These are phyloP conservation scores for Rhingia rostrata DNA, from an alignment of 2,888 invertebrate species.

Conservation along the genomic window DNA sequence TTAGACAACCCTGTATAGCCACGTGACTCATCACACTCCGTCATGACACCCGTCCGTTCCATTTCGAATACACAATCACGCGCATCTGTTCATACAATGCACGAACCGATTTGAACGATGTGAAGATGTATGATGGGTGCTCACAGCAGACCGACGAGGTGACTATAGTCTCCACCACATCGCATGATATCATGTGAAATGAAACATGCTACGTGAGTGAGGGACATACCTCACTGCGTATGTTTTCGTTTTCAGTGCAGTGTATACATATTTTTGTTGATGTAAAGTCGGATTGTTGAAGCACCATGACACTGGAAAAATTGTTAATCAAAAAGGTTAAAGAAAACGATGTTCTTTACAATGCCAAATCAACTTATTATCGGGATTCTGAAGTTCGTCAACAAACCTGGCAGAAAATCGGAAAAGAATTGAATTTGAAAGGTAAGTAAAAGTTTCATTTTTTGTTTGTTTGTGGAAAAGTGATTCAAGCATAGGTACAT, in stretches of 20 bases:
- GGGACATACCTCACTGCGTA: neutral
- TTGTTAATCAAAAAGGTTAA: conserved; percentile 41
- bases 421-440: conserved; percentile 44
- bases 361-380: conserved; percentile 35
- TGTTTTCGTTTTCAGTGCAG: conserved; percentile 18
- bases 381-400: conserved; percentile 44
- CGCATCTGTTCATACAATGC: conserved; percentile 16
- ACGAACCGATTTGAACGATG: neutral
- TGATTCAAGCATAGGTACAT: neutral
- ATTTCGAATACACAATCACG: conserved; percentile 24
- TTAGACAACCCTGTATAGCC: neutral
- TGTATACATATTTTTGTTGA: neutral
- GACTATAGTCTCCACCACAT: neutral
- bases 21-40: conserved; percentile 16
- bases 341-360: conserved; percentile 36
- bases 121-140: no score
- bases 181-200: conserved; percentile 50
- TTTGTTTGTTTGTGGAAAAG: neutral
- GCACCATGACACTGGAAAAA: conserved; percentile 21
- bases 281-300: neutral
- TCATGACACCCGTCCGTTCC: conserved; percentile 21
- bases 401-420: conserved; percentile 55
- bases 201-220: conserved; percentile 44
- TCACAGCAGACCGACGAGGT: neutral
- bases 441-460: conserved; percentile 18